A percentile compares a stretch with the other conserved stretches of the same genome.
Evolutionary conservation across 2,888 invertebrate genomes (phyloP).

Genomic region (Rhaphigaster nebulosa): DNA sequence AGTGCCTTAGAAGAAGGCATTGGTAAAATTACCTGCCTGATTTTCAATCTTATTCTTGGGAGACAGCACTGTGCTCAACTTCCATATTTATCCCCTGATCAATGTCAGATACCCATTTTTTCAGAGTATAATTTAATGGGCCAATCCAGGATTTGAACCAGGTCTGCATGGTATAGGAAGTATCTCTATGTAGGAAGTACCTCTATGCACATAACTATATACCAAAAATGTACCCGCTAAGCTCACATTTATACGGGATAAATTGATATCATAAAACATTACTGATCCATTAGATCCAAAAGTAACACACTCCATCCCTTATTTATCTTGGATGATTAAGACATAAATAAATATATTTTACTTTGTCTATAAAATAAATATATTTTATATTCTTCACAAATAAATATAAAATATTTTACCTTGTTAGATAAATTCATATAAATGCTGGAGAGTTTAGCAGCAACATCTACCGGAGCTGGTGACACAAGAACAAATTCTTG

Average conservation of each 20-base stretch:
- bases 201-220: too few species aligned
- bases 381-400: not conserved
- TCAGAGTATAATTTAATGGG: not conserved
- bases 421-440: conserved; percentile 89
- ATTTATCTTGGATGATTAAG: not conserved
- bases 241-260: too few species aligned
- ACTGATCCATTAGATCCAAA: too few species aligned
- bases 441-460: conserved; percentile 96
- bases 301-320: too few species aligned
- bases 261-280: too few species aligned
- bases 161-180: too few species aligned
- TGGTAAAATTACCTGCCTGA: not conserved
- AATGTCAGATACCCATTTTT: not conserved
- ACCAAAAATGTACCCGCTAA: too few species aligned
- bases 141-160: not conserved
- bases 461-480: conserved; percentile 98
- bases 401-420: conserved; percentile 69
- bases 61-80: not conserved
- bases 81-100: not conserved
- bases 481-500: conserved; percentile 98
- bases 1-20: not conserved
- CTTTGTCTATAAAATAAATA: not conserved
- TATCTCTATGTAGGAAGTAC: too few species aligned
- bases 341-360: not conserved
- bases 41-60: not conserved